These are phyloP conservation scores for Apamea monoglypha DNA, from an alignment of 2,888 invertebrate species.

Conservation along the genomic window DNA sequence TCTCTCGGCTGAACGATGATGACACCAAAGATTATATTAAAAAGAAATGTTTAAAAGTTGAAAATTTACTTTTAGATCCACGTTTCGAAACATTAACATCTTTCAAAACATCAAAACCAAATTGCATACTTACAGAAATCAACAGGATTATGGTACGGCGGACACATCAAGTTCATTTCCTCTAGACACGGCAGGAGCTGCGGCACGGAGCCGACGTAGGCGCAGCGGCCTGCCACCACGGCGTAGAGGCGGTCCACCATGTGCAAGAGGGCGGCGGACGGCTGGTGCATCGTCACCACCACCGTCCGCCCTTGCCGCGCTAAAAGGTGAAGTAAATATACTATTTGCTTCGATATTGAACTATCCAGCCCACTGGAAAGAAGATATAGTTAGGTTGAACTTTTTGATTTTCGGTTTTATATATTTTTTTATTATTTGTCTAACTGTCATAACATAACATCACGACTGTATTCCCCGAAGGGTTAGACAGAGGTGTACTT, in stretches of 20 bases:
- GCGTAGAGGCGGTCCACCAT: constrained; percentile 97
- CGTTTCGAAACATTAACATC: background rate
- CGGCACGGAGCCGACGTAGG: constrained; percentile 94
- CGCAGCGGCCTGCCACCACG: constrained; percentile 94
- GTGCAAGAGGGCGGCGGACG: constrained; percentile 95
- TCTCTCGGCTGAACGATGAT: background rate
- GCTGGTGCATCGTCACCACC: constrained; percentile 97
- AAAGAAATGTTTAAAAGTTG: background rate
- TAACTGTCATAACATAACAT: background rate
- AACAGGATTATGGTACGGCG: constrained; percentile 97
- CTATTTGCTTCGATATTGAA: constrained; percentile 95
- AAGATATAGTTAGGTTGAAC: constrained; percentile 54
- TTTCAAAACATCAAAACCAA: background rate
- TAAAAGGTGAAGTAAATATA: constrained; percentile 94
- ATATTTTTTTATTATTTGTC: background rate
- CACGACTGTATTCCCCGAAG: background rate
- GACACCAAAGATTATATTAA: too few species aligned
- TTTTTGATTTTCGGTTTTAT: constrained; percentile 1
- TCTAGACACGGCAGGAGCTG: constrained; percentile 94
- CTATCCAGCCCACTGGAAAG: constrained; percentile 85
- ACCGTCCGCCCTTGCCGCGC: constrained; percentile 96
- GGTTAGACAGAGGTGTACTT: background rate
- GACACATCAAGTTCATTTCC: constrained; percentile 93
- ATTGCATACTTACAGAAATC: constrained; percentile 93
- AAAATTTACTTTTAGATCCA: background rate